phyloP scores from a whole-genome alignment of 1,140 invertebrate species.

The Ridgeia piscesae region DNA sequence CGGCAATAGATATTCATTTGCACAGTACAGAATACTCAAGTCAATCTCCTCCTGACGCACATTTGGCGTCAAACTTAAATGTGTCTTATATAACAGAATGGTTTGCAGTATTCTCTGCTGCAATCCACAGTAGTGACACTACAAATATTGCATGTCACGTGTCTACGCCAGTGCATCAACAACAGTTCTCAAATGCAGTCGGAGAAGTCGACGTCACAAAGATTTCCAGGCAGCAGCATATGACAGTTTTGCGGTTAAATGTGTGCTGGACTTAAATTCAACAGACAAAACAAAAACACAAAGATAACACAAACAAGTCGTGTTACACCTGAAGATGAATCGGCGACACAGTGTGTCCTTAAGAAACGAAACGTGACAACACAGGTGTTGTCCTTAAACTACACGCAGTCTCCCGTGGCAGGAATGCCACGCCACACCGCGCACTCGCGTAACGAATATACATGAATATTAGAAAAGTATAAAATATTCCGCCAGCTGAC shows the following conservation, averaged over 20 bases:
- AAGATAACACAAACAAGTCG: not conserved
- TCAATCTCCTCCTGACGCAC: not conserved
- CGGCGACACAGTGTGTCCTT: not conserved
- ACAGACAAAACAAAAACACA: not conserved
- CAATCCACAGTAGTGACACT: not conserved
- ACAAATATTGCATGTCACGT: not conserved
- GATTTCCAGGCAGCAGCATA: not conserved
- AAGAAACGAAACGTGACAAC: not conserved
- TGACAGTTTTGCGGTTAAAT: not conserved
- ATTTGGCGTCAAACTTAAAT: not conserved
- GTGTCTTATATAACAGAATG: not conserved
- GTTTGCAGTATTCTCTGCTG: not conserved
- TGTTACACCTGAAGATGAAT: not conserved
- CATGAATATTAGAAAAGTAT: not conserved
- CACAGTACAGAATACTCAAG: not conserved
- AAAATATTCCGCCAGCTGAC: not conserved
- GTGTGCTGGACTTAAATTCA: not conserved
- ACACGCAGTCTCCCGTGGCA: not conserved
- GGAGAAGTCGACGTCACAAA: not conserved
- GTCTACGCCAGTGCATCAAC: not conserved
- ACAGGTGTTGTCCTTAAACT: not conserved
- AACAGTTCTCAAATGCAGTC: not conserved
- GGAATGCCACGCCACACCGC: not conserved
- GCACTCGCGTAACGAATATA: not conserved
- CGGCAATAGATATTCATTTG: not conserved